Base-by-base conservation (phyloP, 2,888 invertebrate species). In the Galeruca laticollis region DNA sequence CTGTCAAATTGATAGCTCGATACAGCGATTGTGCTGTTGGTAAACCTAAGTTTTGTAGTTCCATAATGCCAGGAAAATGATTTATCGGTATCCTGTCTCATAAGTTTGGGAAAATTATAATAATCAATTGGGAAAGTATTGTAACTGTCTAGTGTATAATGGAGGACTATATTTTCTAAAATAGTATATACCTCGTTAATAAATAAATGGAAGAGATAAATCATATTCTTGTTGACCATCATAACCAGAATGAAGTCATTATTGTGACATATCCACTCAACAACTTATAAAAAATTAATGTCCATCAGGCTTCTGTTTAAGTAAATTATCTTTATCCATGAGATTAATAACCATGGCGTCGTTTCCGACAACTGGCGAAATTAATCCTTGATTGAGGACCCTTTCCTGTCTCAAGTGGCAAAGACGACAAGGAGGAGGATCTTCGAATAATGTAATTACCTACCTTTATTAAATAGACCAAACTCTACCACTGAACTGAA, bases 331-430 rank as follows among this genome's bases (percentile, higher is more conserved):
- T 59, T 66, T 59, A 66, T 60, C 66, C 59, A 21, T 15, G 21
- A 66, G 66, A 66, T 59, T 66, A 66, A 66, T 66, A 66, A 66
- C 37, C 59, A 51, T 51, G 51, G 51, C 59, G 66, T 59, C 66
- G 20, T 65, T 35, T 57, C 65, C 57, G 65, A 65, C 65, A 65
- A 65, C 65, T 31, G 49, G 66, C 59, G 66, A 66, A 66, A 66
- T 66, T 66, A 66, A 66, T 59, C 59, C 66, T 66, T 60, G 66
- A 66, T 66, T 60, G 51, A 60, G 66, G 51, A 66, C 43, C 43
- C 26, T 35, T 49, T 49, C 11, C 21, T 66, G 51, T 47, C 49
- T 64, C 64, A 56, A 64, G 64, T 56, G 64, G 56, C 54, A 18
- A 18, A 35, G 35, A 18, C 56, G 56, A 35, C 35, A 57, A 56